Base-by-base conservation (phyloP, 2,113 vertebrate species). In the Polyodon spathula region DNA sequence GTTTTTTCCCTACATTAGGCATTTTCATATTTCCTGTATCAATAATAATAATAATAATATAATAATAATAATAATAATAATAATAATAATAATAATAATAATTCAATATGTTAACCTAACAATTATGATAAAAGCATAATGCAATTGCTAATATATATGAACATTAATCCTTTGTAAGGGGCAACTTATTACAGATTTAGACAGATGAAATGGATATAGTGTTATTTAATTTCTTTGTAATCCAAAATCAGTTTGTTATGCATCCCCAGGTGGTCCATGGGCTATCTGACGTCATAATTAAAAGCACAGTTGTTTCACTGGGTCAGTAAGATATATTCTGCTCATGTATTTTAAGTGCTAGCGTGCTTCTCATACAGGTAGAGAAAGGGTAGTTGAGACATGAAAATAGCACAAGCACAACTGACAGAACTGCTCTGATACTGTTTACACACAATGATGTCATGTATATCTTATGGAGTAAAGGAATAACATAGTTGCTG, bases 271-370 rank as follows among this genome's bases (percentile, higher is more conserved):
- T 63, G 54, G 60, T 61, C 61, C 56, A 40, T 39, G 48, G 64
- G 15, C 46, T 40, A 52, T 63, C 65, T 57, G 62, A 60, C 56
- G 55, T 54, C 63, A 40, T 54, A 60, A 59, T 59, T 54, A 67
- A 9, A 57, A 59, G 38, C 46, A 56, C 65, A 66, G 70, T 71
- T 63, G 54, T 69, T 57, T 11, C 40, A 15, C 17, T 40, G 48
- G 8, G 12, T n/a, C 12, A n/a, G 12, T 12, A 10, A 6, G 15
- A 50, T 14, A n/a, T n/a, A 50, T 50, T 50, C 48, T 50, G 27
- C 27, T n/a, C 12, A 43, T 40, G 81, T 78, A 78, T 85, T 86
- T 83, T 81, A 81, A 80, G 72, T 73, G 75, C 71, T 72, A 68
- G 76, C 17, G 62, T 68, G 76, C 16, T n/a, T 43, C 17, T 48